Base-by-base conservation (phyloP, 2,113 vertebrate genomes). In the Nyctereutes procyonoides region DNA sequence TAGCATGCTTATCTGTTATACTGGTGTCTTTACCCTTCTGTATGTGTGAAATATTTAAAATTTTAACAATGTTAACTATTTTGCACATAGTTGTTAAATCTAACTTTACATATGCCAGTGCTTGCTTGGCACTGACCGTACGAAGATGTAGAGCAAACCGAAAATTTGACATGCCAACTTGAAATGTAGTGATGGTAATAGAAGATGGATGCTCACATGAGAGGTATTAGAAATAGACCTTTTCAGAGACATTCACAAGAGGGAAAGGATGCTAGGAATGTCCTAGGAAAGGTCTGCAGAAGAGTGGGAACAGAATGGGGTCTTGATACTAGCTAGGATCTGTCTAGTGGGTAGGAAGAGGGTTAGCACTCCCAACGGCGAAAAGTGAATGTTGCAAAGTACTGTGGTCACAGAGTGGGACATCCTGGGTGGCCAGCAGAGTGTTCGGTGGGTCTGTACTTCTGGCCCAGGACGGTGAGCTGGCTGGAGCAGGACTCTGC, bases 11-110 rank as follows among this genome's bases (percentile, higher is more conserved):
- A 35, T 85, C 71, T 92, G 14, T 95, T 93, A 76, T 26, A 63
- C 16, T 65, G 20, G 32, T 86, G 43, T 69, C 55, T 95, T 86
- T 84, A 90, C 26, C 38, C 22, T 80, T 95, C 69, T 94, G 43
- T 80, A n/a, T 80, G 16, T 35, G 85, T 95, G 56, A 93, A 82
- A 89, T 89, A 85, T 81, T 93, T 62, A 30, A 93, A 92, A 81
- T 43, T 53, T 30, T 82, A 77, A 89, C 55, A 85, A 48, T 82
- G 84, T 71, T 89, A 86, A 67, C 83, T 92, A 71, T 38, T 73
- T 17, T 86, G 51, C 26, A 94, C 43, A 56, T 88, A 55, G 51
- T 32, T 56, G 55, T 85, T 67, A 82, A 58, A 63, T 82, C 28
- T 35, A 92, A 74, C 38, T 53, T 83, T 62, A 63, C 69, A 63